A percentile compares a stretch with the other conserved stretches of the same genome.
These are phyloP conservation scores for Mormyrops attenuatus DNA, from an alignment of 2,797 vertebrate species.

Conservation along the genomic window DNA sequence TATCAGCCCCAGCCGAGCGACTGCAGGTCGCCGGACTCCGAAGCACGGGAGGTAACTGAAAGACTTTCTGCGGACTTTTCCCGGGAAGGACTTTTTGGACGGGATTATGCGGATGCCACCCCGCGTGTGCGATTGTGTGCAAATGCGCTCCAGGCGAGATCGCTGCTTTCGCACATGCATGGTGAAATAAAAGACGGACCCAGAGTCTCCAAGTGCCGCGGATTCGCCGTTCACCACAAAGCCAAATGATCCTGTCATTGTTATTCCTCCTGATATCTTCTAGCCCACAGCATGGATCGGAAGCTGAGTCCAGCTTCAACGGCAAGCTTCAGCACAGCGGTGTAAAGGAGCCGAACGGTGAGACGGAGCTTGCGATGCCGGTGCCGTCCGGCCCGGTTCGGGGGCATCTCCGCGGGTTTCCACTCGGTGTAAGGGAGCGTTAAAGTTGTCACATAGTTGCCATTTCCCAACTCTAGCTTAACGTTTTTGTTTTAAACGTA, in stretches of 20 bases:
- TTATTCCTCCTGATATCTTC: conserved; percentile 83
- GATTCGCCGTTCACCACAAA: conserved; percentile 65
- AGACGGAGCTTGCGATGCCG: conserved; percentile 34
- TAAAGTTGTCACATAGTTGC: not conserved
- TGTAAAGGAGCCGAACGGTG: conserved; percentile 92
- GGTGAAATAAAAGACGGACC: conserved; percentile 68
- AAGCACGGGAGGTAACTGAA: not conserved
- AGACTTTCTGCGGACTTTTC: not conserved
- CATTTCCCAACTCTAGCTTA: not conserved
- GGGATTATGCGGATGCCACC: conserved; percentile 90
- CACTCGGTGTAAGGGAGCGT: not conserved
- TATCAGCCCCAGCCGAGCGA: not conserved
- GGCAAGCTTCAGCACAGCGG: conserved; percentile 78
- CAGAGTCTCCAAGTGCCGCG: conserved; percentile 58
- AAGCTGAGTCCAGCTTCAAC: conserved; percentile 79
- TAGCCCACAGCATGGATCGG: conserved; percentile 75
- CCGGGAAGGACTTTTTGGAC: conserved; percentile 62
- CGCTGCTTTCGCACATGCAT: conserved; percentile 67
- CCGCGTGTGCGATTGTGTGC: conserved; percentile 62
- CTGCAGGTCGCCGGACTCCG: not conserved
- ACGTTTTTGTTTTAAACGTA: not conserved
- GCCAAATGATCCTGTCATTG: conserved; percentile 94
- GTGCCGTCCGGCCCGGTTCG: not conserved
- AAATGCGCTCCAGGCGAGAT: conserved; percentile 76
- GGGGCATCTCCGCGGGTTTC: not conserved